A percentile compares a stretch with the other conserved stretches of the same genome.
phyloP scores from a whole-genome alignment of 2,113 vertebrate species.

The chimpanzee (Pan troglodytes) region NHGRI_mPanTro3-v2.1_pri NC_072402.2:4723501-4724000 shows the following conservation, averaged over 20 bases:
- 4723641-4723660: not conserved
- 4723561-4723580: not conserved
- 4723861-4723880: not conserved
- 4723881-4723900: not conserved
- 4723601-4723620: not conserved
- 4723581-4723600: not conserved
- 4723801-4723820: accelerated
- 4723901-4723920: not conserved
- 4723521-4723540: not conserved
- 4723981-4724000: no score
- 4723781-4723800: accelerated
- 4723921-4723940: not conserved
- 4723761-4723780: no score
- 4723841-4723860: not conserved
- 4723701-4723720: not conserved
- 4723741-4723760: no score
- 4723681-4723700: not conserved
- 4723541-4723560: not conserved
- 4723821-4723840: accelerated
- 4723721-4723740: not conserved
- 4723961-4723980: accelerated
- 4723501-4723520: not conserved
- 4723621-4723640: not conserved
- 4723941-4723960: accelerated
- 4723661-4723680: not conserved